phyloP scores from a whole-genome alignment of 2,113 vertebrate genomes.

The Cichladusa arquata region DNA sequence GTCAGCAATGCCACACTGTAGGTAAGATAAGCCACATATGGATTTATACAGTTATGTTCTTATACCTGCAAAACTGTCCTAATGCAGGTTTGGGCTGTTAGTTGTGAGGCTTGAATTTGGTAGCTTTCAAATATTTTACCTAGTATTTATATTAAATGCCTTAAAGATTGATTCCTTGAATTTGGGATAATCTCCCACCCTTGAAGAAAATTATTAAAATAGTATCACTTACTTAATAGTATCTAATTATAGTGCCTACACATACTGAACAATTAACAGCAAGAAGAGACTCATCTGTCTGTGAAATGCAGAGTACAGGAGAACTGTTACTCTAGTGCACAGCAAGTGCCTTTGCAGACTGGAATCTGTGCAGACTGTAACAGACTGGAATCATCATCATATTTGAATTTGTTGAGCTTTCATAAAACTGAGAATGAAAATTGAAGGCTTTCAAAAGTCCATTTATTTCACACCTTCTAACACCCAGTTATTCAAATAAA shows the following conservation, averaged over 20 bases:
- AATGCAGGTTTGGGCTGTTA: background rate
- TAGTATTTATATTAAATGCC: background rate
- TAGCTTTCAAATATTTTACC: background rate
- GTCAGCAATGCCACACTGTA: rapidly evolving
- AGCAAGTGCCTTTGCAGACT: background rate
- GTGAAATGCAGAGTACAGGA: background rate
- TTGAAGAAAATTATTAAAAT: background rate
- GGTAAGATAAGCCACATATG: background rate
- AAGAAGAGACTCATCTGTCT: background rate
- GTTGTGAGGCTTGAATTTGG: background rate
- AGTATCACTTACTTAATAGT: background rate
- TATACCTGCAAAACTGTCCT: background rate
- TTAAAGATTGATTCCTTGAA: background rate
- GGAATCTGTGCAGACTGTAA: background rate
- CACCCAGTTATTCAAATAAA: background rate
- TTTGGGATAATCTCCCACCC: background rate
- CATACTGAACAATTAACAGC: background rate
- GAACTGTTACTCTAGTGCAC: background rate
- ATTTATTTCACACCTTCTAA: background rate
- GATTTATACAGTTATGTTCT: background rate
- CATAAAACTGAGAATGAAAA: background rate
- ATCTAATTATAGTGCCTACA: background rate
- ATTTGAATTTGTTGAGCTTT: background rate
- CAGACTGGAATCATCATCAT: background rate
- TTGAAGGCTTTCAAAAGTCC: background rate